phyloP scores from a whole-genome alignment of 1,140 invertebrate species.

The Aphidius gifuensis region DNA sequence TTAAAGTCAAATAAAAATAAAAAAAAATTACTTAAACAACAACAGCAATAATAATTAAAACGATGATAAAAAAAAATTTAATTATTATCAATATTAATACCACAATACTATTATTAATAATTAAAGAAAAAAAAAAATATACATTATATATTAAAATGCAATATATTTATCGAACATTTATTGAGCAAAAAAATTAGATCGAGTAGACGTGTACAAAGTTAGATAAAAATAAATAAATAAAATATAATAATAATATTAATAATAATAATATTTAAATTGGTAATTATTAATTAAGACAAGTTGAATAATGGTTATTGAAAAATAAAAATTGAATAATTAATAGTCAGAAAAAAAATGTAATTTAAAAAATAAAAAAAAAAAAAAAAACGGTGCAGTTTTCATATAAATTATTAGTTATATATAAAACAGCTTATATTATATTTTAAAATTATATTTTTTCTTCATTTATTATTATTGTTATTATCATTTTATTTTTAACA shows the following conservation, averaged over 20 bases:
- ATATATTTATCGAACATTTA: slow-evolving; percentile 55
- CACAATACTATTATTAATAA: slow-evolving; percentile 25
- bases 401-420: no score
- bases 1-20: slow-evolving; percentile 10
- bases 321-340: not conserved
- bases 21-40: slow-evolving; percentile 23
- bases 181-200: slow-evolving; percentile 45
- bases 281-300: no score
- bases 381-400: slow-evolving; percentile 7
- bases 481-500: slow-evolving; percentile 35
- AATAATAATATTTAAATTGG: not conserved
- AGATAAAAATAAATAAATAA: slow-evolving; percentile 21
- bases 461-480: slow-evolving; percentile 30
- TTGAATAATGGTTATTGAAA: no score
- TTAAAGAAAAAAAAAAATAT: slow-evolving; percentile 27
- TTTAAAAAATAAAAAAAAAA: slow-evolving; percentile 1
- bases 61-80: slow-evolving; percentile 13
- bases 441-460: slow-evolving; percentile 40
- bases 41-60: slow-evolving; percentile 26
- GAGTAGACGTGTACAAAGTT: slow-evolving; percentile 49
- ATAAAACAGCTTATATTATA: no score
- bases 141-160: slow-evolving; percentile 39
- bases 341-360: slow-evolving; percentile 2
- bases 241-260: slow-evolving; percentile 21
- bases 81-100: slow-evolving; percentile 36